A percentile compares a stretch with the other conserved stretches of the same genome.
These are phyloP conservation scores for Marmota flaviventris DNA, from an alignment of 2,113 vertebrate species.

Conservation along the genomic window DNA sequence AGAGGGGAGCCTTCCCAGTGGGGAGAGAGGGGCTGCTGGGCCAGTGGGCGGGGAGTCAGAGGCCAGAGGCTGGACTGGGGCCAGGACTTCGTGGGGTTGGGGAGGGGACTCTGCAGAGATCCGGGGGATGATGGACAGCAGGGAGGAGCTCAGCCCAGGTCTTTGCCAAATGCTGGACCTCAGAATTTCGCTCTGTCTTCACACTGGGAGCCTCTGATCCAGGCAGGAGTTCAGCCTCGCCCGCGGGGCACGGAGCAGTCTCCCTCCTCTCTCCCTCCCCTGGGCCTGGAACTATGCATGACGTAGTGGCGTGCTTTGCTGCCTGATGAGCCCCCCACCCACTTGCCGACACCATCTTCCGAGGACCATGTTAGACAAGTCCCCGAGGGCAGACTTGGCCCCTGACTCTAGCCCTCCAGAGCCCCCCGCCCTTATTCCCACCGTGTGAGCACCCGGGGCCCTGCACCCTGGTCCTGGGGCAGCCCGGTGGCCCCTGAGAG, in stretches of 20 bases:
- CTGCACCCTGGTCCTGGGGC: not conserved
- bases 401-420: not conserved
- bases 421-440: not conserved
- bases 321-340: too few species aligned
- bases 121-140: not conserved
- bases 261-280: not conserved
- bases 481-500: not conserved
- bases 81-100: not conserved
- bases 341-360: not conserved
- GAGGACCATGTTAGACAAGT: not conserved
- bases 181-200: not conserved
- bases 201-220: not conserved
- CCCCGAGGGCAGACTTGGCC: not conserved
- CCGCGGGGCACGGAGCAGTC: not conserved
- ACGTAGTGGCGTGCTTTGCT: too few species aligned
- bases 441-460: accelerated
- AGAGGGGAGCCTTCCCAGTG: too few species aligned
- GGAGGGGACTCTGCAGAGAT: not conserved
- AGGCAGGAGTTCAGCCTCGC: not conserved
- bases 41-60: too few species aligned
- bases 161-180: not conserved
- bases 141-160: not conserved
- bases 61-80: accelerated
- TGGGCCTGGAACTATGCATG: not conserved
- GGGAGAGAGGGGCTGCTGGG: not conserved